Conservation (phyloP, 2,113 vertebrate genomes). For the Lathamus discolor region DNA sequence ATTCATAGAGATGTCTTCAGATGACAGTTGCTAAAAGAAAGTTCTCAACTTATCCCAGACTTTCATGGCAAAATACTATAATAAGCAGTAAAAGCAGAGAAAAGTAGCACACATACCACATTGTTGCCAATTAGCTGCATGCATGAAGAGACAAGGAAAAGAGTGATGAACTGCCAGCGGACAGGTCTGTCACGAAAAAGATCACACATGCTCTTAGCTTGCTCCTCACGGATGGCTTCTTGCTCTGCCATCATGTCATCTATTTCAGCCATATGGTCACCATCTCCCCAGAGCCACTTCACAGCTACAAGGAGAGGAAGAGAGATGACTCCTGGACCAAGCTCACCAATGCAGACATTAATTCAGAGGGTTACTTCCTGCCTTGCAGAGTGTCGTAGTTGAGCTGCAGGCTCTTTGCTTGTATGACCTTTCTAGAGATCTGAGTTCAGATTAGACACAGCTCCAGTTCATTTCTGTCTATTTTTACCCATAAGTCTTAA, state of each 20-base stretch:
- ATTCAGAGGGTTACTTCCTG: neutral
- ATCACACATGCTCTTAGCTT: slow-evolving; percentile 61
- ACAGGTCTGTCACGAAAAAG: slow-evolving; percentile 65
- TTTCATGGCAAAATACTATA: neutral
- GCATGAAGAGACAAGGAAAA: slow-evolving; percentile 17
- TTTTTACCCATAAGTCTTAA: neutral
- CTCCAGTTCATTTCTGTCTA: neutral
- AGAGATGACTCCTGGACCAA: neutral
- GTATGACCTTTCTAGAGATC: neutral
- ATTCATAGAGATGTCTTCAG: neutral
- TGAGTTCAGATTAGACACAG: neutral
- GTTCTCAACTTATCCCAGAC: neutral
- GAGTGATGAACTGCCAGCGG: slow-evolving; percentile 55
- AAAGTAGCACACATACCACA: neutral
- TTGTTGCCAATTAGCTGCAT: neutral
- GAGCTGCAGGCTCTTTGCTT: neutral
- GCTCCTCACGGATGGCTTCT: slow-evolving; percentile 47
- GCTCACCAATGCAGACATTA: neutral
- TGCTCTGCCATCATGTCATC: slow-evolving; percentile 82
- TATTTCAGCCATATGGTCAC: slow-evolving; percentile 72
- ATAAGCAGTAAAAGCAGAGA: neutral
- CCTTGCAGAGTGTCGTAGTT: neutral
- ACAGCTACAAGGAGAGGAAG: slow-evolving; percentile 67
- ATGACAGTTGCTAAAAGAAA: neutral
- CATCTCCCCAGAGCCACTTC: slow-evolving; percentile 74